Conservation (phyloP, 2,113 vertebrate genomes). For the Todiramphus saurophagus region DNA sequence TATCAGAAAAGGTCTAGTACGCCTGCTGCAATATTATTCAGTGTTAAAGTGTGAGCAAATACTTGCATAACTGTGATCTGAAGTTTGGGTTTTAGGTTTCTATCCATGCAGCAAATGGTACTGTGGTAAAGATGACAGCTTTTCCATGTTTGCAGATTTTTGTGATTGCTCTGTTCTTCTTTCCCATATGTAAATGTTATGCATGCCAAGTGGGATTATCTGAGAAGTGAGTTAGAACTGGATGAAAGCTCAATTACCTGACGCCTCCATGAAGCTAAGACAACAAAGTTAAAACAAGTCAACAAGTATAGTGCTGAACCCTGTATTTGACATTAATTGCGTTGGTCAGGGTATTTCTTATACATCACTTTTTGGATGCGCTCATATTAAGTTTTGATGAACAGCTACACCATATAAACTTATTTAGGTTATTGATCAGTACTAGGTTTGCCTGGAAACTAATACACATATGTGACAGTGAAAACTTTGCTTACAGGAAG, state of each 20-base stretch:
- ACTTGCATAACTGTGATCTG: slow-evolving; percentile 59
- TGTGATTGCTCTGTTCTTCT: slow-evolving; percentile 58
- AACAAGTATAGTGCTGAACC: background rate
- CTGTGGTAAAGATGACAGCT: slow-evolving; percentile 58
- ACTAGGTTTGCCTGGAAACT: background rate
- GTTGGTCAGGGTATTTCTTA: background rate
- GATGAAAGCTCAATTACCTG: slow-evolving; percentile 18
- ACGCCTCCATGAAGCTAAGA: background rate
- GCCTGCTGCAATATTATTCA: slow-evolving; percentile 59
- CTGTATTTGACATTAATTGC: background rate
- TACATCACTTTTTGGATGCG: background rate
- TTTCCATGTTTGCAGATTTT: slow-evolving; percentile 57
- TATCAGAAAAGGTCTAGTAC: slow-evolving; percentile 40
- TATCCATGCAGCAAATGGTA: slow-evolving; percentile 41
- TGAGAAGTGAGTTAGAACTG: background rate
- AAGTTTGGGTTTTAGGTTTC: slow-evolving; percentile 47
- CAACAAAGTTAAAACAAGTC: background rate
- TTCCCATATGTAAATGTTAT: slow-evolving; percentile 51
- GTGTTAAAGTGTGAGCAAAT: slow-evolving; percentile 64
- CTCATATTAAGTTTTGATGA: background rate
- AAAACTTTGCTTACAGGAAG: background rate
- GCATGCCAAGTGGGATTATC: slow-evolving; percentile 27
- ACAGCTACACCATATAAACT: background rate
- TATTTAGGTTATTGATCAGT: background rate
- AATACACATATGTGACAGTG: rapidly evolving